Conservation (phyloP, 2,888 invertebrate species). For the Gonocerus acuteangulatus region DNA sequence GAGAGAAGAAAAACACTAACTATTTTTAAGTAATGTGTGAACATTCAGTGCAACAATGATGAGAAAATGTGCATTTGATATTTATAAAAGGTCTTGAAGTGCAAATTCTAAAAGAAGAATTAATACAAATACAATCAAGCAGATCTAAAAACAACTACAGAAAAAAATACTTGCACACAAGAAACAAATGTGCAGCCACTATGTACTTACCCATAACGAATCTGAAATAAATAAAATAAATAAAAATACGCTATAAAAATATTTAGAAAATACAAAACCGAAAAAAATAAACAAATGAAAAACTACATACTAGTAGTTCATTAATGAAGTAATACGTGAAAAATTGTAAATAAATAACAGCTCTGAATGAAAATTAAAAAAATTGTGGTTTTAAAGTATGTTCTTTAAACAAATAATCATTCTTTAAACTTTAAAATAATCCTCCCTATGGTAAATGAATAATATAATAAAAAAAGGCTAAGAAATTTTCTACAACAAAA, state of each 20-base stretch:
- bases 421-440: too few species aligned
- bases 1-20: too few species aligned
- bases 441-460: too few species aligned
- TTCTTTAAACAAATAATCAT: too few species aligned
- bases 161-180: slow-evolving; percentile 19
- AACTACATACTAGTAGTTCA: not conserved
- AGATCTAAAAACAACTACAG: slow-evolving; percentile 26
- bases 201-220: slow-evolving; percentile 33
- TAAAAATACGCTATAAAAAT: slow-evolving; percentile 4
- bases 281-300: slow-evolving; percentile 22
- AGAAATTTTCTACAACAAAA: too few species aligned
- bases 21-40: too few species aligned
- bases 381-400: too few species aligned
- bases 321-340: too few species aligned
- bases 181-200: slow-evolving; percentile 19
- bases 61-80: not conserved
- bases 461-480: too few species aligned
- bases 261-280: not conserved
- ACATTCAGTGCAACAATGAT: not conserved
- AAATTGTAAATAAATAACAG: too few species aligned
- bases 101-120: not conserved
- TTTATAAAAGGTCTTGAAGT: not conserved
- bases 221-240: slow-evolving; percentile 33
- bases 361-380: too few species aligned
- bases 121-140: slow-evolving; percentile 18